Percentiles rank a stretch among this genome's conserved stretches.
Evolutionary conservation across 2,113 vertebrate genomes (phyloP).

Genomic region (Apteryx mantelli): DNA sequence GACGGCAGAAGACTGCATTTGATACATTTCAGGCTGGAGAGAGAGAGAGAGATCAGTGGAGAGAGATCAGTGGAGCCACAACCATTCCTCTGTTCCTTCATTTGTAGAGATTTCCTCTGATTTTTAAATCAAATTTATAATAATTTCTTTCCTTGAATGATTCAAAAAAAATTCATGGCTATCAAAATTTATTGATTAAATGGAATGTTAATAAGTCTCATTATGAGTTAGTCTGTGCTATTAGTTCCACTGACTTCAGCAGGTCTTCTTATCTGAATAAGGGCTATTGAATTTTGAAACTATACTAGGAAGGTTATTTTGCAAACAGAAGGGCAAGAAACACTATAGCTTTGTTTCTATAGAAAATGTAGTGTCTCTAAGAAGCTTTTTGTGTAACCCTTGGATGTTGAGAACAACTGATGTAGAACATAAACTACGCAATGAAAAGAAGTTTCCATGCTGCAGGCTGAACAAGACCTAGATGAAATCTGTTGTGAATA

Average conservation of each 20-base stretch:
- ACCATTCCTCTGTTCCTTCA: neutral
- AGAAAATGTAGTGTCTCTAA: neutral
- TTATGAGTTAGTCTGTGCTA: neutral
- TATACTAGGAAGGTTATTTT: conserved; percentile 5
- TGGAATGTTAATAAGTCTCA: neutral
- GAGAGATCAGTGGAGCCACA: neutral
- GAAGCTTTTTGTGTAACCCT: neutral
- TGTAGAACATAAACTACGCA: neutral
- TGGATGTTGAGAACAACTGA: neutral
- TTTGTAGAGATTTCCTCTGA: neutral
- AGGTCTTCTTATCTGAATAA: neutral
- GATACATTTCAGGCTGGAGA: neutral
- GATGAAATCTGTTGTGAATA: neutral
- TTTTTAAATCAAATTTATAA: neutral
- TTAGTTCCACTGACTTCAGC: neutral
- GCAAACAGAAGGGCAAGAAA: neutral
- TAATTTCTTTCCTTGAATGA: neutral
- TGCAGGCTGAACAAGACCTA: neutral
- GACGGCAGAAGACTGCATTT: neutral
- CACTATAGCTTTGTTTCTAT: neutral
- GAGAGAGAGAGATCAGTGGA: neutral
- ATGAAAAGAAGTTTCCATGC: neutral
- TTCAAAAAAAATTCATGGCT: neutral
- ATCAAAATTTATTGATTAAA: neutral
- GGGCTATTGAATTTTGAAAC: neutral